These are phyloP conservation scores for Euclidia mi DNA, from an alignment of 2,888 invertebrate genomes.

Conservation along the genomic window DNA sequence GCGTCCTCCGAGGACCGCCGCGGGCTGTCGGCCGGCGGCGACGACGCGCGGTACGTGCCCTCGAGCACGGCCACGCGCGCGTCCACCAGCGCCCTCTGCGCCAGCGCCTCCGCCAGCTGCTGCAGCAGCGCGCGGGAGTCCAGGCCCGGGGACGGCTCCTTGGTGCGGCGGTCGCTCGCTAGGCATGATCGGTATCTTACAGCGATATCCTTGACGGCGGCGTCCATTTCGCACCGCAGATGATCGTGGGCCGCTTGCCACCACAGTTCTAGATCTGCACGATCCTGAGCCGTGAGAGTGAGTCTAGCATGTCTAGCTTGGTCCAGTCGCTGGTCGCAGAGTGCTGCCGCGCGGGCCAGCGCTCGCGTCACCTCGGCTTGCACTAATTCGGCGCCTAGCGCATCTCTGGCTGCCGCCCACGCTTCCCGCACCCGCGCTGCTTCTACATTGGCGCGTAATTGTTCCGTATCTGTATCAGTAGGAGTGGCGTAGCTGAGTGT, in stretches of 20 bases:
- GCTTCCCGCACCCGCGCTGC: slow-evolving; percentile 93
- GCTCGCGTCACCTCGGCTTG: slow-evolving; percentile 94
- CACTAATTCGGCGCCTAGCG: slow-evolving; percentile 93
- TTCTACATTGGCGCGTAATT: slow-evolving; percentile 83
- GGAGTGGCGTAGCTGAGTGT: slow-evolving; percentile 90
- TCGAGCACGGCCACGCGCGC: slow-evolving; percentile 93
- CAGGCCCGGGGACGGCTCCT: slow-evolving; percentile 75
- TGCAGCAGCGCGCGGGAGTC: slow-evolving; percentile 69
- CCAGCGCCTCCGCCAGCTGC: slow-evolving; percentile 68
- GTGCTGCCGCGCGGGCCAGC: slow-evolving; percentile 92
- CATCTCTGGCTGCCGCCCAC: slow-evolving; percentile 93
- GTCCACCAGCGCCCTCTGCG: slow-evolving; percentile 90
- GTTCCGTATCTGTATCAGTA: slow-evolving; percentile 82
- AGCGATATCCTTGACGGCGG: slow-evolving; percentile 92
- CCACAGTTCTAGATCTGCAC: slow-evolving; percentile 93
- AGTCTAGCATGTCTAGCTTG: slow-evolving; percentile 89
- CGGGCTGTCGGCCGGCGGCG: slow-evolving; percentile 47
- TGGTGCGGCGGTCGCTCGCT: slow-evolving; percentile 65
- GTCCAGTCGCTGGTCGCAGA: slow-evolving; percentile 91
- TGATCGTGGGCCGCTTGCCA: slow-evolving; percentile 93
- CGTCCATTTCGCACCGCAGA: slow-evolving; percentile 93
- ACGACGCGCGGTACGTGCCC: slow-evolving; percentile 86
- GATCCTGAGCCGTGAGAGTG: slow-evolving; percentile 92
- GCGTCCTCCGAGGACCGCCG: slow-evolving; percentile 76
- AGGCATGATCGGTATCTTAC: slow-evolving; percentile 92